These are phyloP conservation scores for Luffia ferchaultella DNA, from an alignment of 2,888 invertebrate genomes.

Conservation along the genomic window DNA sequence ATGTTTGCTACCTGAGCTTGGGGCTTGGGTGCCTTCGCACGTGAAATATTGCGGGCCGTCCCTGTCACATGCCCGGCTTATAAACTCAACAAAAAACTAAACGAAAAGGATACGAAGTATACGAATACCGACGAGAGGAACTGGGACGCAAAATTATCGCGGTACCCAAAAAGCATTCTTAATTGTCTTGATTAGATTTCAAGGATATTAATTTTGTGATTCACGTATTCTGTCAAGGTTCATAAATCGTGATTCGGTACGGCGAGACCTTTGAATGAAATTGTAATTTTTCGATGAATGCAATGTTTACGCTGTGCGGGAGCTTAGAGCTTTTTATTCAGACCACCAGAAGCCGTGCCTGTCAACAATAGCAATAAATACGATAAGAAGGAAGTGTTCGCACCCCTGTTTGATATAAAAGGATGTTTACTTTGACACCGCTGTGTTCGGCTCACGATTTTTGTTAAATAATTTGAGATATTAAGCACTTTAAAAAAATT, in stretches of 20 bases:
- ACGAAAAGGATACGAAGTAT: conserved; percentile 19
- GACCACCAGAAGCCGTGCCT: conserved; percentile 42
- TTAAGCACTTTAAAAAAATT: too few species aligned
- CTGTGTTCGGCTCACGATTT: neutral
- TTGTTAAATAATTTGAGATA: too few species aligned
- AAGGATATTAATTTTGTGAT: conserved; percentile 62
- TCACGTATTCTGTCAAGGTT: conserved; percentile 52
- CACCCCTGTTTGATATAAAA: conserved; percentile 28
- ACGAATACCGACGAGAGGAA: conserved; percentile 11
- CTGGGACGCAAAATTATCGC: conserved; percentile 25
- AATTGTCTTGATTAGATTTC: conserved; percentile 64
- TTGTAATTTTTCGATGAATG: conserved; percentile 38
- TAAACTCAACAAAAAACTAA: conserved; percentile 31
- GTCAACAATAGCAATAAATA: conserved; percentile 48
- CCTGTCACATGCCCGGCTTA: conserved; percentile 54
- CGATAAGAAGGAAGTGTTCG: conserved; percentile 51
- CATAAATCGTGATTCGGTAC: conserved; percentile 57
- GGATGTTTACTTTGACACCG: conserved; percentile 36
- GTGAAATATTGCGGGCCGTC: conserved; percentile 58
- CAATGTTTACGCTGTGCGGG: conserved; percentile 51
- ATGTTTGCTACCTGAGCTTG: conserved; percentile 61
- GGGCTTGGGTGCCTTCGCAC: conserved; percentile 48
- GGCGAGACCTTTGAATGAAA: conserved; percentile 38
- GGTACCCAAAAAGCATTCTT: conserved; percentile 39
- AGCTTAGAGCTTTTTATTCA: conserved; percentile 29